Percentiles rank a stretch among this genome's conserved stretches.
These are phyloP conservation scores for Xestia c-nigrum DNA, from an alignment of 2,888 invertebrate species.

Conservation along the genomic window DNA sequence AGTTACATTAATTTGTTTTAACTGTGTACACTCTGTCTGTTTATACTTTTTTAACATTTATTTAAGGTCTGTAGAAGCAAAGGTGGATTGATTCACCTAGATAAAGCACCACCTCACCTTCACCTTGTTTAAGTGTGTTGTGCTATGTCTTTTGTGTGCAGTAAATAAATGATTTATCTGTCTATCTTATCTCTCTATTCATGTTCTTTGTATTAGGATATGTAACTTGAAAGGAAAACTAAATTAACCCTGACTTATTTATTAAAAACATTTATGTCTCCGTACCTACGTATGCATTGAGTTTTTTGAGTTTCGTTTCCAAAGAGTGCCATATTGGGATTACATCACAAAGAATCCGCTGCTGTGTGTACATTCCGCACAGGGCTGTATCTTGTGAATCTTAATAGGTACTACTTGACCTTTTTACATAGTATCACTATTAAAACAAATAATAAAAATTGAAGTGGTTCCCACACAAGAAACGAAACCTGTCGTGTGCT, in stretches of 20 bases:
- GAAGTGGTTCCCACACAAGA: too few relatives aligned
- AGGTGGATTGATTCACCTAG: too few relatives aligned
- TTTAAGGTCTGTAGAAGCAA: not conserved
- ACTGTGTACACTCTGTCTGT: conserved; percentile 51
- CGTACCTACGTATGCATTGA: not conserved
- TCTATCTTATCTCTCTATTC: not conserved
- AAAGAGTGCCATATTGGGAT: not conserved
- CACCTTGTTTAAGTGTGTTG: too few relatives aligned
- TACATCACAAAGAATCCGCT: not conserved
- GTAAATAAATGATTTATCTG: too few relatives aligned
- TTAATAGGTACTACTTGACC: not conserved
- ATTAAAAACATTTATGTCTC: not conserved
- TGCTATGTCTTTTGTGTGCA: too few relatives aligned
- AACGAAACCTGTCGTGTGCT: too few relatives aligned
- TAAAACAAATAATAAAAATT: too few relatives aligned
- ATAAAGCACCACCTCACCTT: too few relatives aligned
- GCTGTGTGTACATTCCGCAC: not conserved
- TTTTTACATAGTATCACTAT: not conserved
- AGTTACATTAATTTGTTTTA: conserved; percentile 63
- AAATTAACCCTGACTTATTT: not conserved
- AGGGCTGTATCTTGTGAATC: not conserved
- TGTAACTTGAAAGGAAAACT: not conserved
- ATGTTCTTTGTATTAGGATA: not conserved
- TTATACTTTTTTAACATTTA: conserved; percentile 24
- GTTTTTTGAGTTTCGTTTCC: not conserved